Evolutionary conservation across 1,140 invertebrate species (phyloP), one percentile per base, ranked within the genome.

Genomic region (Sesamia nonagrioides): DNA sequence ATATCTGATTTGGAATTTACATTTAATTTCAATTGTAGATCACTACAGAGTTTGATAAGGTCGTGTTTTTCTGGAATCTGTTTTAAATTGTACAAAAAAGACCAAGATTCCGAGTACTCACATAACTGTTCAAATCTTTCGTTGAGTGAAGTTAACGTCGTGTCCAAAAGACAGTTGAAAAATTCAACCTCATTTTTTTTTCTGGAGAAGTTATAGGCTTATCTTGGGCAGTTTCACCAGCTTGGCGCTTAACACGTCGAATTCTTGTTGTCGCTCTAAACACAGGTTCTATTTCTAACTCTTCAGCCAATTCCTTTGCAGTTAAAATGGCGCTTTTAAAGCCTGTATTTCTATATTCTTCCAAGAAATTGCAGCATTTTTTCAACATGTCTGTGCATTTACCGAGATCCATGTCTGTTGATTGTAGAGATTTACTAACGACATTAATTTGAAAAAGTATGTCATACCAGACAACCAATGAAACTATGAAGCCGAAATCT

Each of bases 391-490:
- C 74, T 86, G 81, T 84, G 61, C 78, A 84, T 84, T 88, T 85
- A 85, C 77, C 48, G 63, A 92, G 77, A 87, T 88, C 81, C 27
- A 79, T 81, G 18, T 81, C 75, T 81, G 42, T 17, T 77, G 77
- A 80, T 60, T 83, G 81, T 66, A 81, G 79, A 79, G 77, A 84
- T 89, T 88, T 90, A 84, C 83, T 90, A 66, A 90, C 77, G 60
- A 82, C 68, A 58, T 81, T 83, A 40, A 85, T 80, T 82, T 85
- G 58, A 77, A 79, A 79, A 81, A 77, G 73, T 81, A 81, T 83
- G 50, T 89, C 82, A 82, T 91, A 89, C 84, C 84, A 90, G 82
- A 88, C 80, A 61, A 86, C 77, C 74, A 88, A 83, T 77, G 66
- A 81, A 77, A 81, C 73, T 76, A 81, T 76, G 68, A 82, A 80